These are phyloP conservation scores for Malthinus flaveolus DNA, from an alignment of 2,888 invertebrate genomes.

Conservation along the genomic window DNA sequence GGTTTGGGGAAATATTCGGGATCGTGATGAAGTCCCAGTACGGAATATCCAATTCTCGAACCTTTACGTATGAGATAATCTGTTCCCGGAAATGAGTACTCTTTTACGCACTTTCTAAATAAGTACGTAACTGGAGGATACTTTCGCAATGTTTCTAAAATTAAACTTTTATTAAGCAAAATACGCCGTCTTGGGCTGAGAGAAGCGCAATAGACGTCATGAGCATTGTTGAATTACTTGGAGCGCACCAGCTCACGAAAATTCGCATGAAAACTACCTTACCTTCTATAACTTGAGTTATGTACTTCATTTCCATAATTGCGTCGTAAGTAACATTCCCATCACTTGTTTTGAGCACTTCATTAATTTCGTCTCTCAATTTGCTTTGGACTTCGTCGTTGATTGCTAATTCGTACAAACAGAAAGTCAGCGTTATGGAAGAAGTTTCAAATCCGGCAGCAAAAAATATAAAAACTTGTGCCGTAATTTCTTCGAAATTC, in stretches of 20 bases:
- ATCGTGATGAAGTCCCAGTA: conserved; percentile 14
- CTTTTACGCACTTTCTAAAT: conserved; percentile 32
- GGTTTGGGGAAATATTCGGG: conserved; percentile 18
- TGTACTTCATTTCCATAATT: background rate
- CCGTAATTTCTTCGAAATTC: background rate
- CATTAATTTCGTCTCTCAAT: background rate
- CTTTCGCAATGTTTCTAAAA: conserved; percentile 47
- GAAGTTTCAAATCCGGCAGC: background rate
- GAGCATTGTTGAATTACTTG: too few relatives aligned
- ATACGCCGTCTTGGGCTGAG: too few relatives aligned
- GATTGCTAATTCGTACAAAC: background rate
- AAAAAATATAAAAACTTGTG: background rate
- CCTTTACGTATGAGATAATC: conserved; percentile 45
- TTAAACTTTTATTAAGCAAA: background rate
- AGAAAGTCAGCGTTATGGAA: background rate
- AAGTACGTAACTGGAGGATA: conserved; percentile 43
- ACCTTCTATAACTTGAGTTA: background rate
- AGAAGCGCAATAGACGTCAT: too few relatives aligned
- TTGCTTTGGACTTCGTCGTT: background rate
- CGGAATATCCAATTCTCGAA: conserved; percentile 37
- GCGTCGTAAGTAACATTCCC: background rate
- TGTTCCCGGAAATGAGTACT: conserved; percentile 42
- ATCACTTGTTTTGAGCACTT: background rate
- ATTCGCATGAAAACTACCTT: too few relatives aligned
- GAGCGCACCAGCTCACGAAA: too few relatives aligned